A percentile compares a stretch with the other conserved stretches of the same genome.
These are phyloP conservation scores for Caenorhabditis sp. DNA, from an alignment of 2,888 invertebrate genomes.

Conservation along the genomic window DNA sequence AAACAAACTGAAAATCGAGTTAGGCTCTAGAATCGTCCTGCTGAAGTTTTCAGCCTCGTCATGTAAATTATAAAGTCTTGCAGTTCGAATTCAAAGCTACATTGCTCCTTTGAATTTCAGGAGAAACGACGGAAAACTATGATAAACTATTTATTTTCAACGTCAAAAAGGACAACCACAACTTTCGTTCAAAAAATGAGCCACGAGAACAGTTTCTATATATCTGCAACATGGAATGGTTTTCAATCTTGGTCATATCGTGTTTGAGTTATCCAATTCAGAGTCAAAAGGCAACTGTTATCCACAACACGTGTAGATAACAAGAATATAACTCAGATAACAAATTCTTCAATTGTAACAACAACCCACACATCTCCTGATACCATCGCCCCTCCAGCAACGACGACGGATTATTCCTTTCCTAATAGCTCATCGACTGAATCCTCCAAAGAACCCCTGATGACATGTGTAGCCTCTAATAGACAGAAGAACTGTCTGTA, in stretches of 20 bases:
- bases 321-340: background rate
- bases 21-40: too few relatives aligned
- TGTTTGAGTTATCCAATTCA: background rate
- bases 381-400: too few relatives aligned
- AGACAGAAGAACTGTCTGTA: background rate
- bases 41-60: too few relatives aligned
- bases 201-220: background rate
- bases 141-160: too few relatives aligned
- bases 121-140: too few relatives aligned
- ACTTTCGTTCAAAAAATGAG: background rate
- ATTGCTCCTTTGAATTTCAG: too few relatives aligned
- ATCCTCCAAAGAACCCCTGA: too few relatives aligned
- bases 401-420: background rate
- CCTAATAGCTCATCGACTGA: too few relatives aligned
- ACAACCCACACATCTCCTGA: background rate
- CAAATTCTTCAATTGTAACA: background rate
- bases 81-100: too few relatives aligned
- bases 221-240: background rate
- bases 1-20: too few relatives aligned
- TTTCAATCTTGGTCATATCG: background rate
- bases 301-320: background rate
- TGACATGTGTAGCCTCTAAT: background rate
- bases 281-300: background rate
- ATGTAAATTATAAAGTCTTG: too few relatives aligned
- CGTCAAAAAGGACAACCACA: too few relatives aligned